Evolutionary conservation across 2,888 invertebrate genomes (phyloP), one percentile per base, ranked within the genome.

Genomic region (Protodeltote pygarga): DNA sequence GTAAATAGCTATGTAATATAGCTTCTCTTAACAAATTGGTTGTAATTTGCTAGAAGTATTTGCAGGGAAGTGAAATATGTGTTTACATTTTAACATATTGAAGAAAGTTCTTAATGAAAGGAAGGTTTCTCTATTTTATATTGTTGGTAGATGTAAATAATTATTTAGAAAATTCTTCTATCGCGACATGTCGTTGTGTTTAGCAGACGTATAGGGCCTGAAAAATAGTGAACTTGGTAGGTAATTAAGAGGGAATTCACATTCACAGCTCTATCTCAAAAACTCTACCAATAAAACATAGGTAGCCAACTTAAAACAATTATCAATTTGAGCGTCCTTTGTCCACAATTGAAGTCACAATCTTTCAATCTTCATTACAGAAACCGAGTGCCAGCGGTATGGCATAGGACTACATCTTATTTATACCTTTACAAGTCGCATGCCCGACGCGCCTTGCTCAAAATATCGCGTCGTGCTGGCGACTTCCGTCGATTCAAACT

Each of bases 401-500:
- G 42, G 51, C 47, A 54, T 25, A 37, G 51, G 38, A 50, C 47
- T 57, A 53, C 31, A 58, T 52, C 71, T 65, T 81, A 78, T 81
- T 75, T 77, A 77, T 79, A 81, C 72, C 49, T 65, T 44, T 79
- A 71, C 71, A 75, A 77, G 77, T 73, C 71, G 73, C 81, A 81
- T 83, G 69, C 78, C 54, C 73, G 71, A 77, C 83, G 81, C 79
- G 83, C 81, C 82, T 78, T 74, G 83, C 88, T 89, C 82, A 83
- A 90, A 90, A 89, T 89, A 90, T 85, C 87, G 79, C 81, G 78
- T 76, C 82, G 80, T 79, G 79, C 77, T 69, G 84, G 77, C 83
- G 78, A 89, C 89, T 89, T 89, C 89, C 89, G 88, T 80, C 77
- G 85, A 87, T 90, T 86, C 83, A 83, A 63, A 71, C 70, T 57